These are phyloP conservation scores for Thrips palmi DNA, from an alignment of 1,140 invertebrate genomes.

Conservation along the genomic window DNA sequence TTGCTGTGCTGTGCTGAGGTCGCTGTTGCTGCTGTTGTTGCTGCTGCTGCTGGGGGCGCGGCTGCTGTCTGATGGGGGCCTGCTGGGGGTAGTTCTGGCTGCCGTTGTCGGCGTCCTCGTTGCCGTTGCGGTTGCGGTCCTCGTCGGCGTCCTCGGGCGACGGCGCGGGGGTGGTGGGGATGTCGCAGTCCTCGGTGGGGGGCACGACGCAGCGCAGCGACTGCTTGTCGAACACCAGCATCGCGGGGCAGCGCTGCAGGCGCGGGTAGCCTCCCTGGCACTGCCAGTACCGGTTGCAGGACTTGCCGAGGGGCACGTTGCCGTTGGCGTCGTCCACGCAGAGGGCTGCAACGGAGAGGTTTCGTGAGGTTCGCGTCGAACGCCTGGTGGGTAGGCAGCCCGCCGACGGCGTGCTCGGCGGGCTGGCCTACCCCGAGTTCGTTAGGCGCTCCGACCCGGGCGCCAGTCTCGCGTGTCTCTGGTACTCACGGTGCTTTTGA, in stretches of 20 bases:
- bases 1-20: constrained; percentile 10
- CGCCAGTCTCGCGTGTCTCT: too few relatives aligned
- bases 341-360: constrained; percentile 40
- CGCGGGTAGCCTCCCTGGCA: constrained; percentile 83
- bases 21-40: constrained; percentile 11
- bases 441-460: too few relatives aligned
- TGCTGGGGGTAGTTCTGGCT: constrained; percentile 21
- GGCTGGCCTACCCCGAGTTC: too few relatives aligned
- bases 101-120: constrained; percentile 11
- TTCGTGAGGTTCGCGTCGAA: too few relatives aligned
- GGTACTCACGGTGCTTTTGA: constrained; percentile 76
- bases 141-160: constrained; percentile 26
- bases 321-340: constrained; percentile 78
- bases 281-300: constrained; percentile 84
- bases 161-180: constrained; percentile 54
- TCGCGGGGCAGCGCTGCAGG: constrained; percentile 72
- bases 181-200: constrained; percentile 71
- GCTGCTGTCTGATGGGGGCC: constrained; percentile 20
- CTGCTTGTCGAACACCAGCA: constrained; percentile 72
- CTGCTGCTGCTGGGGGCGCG: constrained; percentile 5
- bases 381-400: background rate
- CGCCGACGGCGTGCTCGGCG: background rate
- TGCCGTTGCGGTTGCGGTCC: constrained; percentile 8
- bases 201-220: constrained; percentile 70
- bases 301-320: constrained; percentile 60